These are phyloP conservation scores for Polyodon spathula DNA, from an alignment of 2,113 vertebrate species.

Conservation along the genomic window DNA sequence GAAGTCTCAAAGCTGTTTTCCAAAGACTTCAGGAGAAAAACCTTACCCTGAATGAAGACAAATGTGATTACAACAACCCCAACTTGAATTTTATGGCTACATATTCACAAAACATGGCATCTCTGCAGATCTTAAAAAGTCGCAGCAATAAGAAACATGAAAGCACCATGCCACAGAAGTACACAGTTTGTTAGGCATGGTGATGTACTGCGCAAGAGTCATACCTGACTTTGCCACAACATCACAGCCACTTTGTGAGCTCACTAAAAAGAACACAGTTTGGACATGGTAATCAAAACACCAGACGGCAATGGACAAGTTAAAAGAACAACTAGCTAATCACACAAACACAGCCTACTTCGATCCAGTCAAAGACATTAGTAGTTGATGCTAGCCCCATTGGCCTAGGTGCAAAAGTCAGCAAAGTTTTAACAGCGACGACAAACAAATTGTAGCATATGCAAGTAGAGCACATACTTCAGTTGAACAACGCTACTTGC, in stretches of 20 bases:
- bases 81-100: background rate
- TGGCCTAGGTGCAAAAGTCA: slow-evolving; percentile 1
- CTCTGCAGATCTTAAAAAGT: slow-evolving; percentile 9
- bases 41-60: background rate
- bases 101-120: slow-evolving; percentile 5
- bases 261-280: background rate
- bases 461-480: slow-evolving; percentile 17
- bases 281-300: background rate
- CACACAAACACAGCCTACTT: background rate
- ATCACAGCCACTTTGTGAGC: background rate
- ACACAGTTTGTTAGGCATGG: background rate
- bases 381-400: background rate
- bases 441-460: background rate
- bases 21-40: background rate
- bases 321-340: background rate
- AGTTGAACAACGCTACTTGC: slow-evolving; percentile 6
- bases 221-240: background rate
- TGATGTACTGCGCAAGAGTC: background rate
- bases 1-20: background rate
- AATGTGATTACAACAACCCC: background rate
- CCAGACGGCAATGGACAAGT: background rate
- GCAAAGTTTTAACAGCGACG: background rate
- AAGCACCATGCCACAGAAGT: background rate
- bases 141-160: background rate
- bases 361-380: background rate